phyloP scores from a whole-genome alignment of 2,888 invertebrate genomes.

The Epirrita christyi region DNA sequence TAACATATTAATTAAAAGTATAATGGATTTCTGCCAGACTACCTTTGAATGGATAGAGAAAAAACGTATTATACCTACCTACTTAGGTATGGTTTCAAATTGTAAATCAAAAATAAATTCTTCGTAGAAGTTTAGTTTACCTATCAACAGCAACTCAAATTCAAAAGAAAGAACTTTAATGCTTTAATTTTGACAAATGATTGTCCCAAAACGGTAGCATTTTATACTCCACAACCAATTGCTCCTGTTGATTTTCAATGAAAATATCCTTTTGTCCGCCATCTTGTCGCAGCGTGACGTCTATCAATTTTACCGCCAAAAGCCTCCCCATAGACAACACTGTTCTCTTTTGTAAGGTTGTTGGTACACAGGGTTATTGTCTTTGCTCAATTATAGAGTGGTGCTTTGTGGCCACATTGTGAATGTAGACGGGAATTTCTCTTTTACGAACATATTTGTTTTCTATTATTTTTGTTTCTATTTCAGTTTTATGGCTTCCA shows the following conservation, averaged over 20 bases:
- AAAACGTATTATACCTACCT: no score
- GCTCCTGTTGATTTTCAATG: slow-evolving; percentile 32
- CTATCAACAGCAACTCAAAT: slow-evolving; percentile 24
- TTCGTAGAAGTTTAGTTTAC: slow-evolving; percentile 14
- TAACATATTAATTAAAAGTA: no score
- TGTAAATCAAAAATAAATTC: slow-evolving; percentile 20
- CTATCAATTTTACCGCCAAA: slow-evolving; percentile 73
- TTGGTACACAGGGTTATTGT: slow-evolving; percentile 68
- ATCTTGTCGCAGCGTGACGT: slow-evolving; percentile 67
- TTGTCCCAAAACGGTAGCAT: slow-evolving; percentile 66
- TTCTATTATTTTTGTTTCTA: slow-evolving; percentile 38
- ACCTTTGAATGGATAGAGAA: no score
- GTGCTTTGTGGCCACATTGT: slow-evolving; percentile 62
- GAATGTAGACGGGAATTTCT: slow-evolving; percentile 63
- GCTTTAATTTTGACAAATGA: slow-evolving; percentile 72
- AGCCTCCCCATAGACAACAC: slow-evolving; percentile 50
- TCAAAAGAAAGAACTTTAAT: slow-evolving; percentile 47
- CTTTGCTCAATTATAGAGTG: slow-evolving; percentile 81
- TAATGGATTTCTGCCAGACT: no score
- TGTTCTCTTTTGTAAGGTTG: slow-evolving; percentile 55
- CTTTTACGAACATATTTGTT: slow-evolving; percentile 59
- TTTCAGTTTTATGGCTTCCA: slow-evolving; percentile 72
- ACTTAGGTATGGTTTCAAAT: background rate
- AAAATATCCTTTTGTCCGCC: slow-evolving; percentile 47
- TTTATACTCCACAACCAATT: slow-evolving; percentile 47